phyloP scores from a whole-genome alignment of 2,888 invertebrate genomes.

The Eristalinus aeneus region DNA sequence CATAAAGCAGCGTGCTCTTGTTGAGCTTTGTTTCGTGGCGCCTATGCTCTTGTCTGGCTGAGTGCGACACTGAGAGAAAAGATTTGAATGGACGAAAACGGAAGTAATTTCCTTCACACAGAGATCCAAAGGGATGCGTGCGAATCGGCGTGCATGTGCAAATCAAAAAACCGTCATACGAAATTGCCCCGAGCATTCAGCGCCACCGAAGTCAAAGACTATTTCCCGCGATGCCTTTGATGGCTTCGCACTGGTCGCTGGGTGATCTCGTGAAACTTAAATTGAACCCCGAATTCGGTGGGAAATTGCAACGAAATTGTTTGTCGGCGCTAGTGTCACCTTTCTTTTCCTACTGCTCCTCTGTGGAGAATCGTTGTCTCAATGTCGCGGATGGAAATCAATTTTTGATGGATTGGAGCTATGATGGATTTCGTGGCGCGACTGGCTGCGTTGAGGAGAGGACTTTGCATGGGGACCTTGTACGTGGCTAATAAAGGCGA shows the following conservation, averaged over 20 bases:
- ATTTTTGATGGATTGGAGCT: too few species aligned
- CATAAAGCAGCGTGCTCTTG: constrained; percentile 33
- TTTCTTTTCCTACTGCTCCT: too few species aligned
- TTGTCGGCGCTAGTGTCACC: too few species aligned
- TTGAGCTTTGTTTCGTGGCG: constrained; percentile 19
- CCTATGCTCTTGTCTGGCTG: constrained; percentile 4
- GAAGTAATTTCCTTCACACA: not conserved
- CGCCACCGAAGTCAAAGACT: not conserved
- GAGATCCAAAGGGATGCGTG: not conserved
- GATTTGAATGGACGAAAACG: not conserved
- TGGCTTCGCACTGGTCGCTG: not conserved
- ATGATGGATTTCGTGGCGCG: too few species aligned
- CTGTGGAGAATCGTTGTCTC: too few species aligned
- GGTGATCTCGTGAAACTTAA: too few species aligned
- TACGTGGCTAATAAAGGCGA: too few species aligned
- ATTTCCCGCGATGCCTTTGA: not conserved
- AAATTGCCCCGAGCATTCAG: not conserved
- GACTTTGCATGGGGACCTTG: too few species aligned
- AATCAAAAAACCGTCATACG: not conserved
- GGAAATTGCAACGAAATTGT: too few species aligned
- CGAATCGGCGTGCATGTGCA: not conserved
- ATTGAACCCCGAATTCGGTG: too few species aligned
- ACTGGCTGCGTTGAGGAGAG: too few species aligned
- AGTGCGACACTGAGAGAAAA: not conserved
- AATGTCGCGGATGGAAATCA: too few species aligned